These are phyloP conservation scores for Phaethornis superciliosus DNA, from an alignment of 2,113 vertebrate species.

Conservation along the genomic window DNA sequence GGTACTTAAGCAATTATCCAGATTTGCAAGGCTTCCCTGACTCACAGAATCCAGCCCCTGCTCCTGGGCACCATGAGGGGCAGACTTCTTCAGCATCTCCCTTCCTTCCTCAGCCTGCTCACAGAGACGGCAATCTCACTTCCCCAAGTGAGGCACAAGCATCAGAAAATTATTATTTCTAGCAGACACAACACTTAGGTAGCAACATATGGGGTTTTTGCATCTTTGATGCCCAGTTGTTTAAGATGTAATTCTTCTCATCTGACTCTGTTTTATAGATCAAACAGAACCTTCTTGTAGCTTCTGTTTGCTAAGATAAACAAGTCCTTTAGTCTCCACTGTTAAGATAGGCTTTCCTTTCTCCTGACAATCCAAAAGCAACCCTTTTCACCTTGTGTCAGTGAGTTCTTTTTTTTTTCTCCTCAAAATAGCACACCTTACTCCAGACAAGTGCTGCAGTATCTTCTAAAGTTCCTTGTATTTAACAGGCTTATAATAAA, in stretches of 20 bases:
- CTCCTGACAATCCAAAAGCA: background rate
- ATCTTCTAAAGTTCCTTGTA: background rate
- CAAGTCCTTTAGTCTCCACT: constrained; percentile 18
- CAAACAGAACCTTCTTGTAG: background rate
- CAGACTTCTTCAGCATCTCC: background rate
- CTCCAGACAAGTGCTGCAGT: background rate
- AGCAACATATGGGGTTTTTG: background rate
- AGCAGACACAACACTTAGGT: accelerated
- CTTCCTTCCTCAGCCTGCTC: accelerated
- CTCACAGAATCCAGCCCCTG: background rate
- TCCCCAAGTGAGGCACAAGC: background rate
- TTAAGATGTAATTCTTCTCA: background rate
- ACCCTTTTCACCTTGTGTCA: background rate
- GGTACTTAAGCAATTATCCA: background rate
- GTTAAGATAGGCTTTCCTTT: constrained; percentile 20
- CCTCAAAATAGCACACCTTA: background rate
- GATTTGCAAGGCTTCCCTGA: background rate
- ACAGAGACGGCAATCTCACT: accelerated
- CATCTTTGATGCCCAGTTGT: background rate
- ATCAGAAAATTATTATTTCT: background rate
- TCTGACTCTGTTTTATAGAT: background rate
- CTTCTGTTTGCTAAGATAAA: constrained; percentile 34
- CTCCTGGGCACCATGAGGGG: background rate
- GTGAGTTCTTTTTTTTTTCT: background rate
- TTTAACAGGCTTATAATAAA: background rate